Evolutionary conservation across 35 echinoderm and acorn worm species (phyloP).

Genomic region (Apostichopus californicus): DNA sequence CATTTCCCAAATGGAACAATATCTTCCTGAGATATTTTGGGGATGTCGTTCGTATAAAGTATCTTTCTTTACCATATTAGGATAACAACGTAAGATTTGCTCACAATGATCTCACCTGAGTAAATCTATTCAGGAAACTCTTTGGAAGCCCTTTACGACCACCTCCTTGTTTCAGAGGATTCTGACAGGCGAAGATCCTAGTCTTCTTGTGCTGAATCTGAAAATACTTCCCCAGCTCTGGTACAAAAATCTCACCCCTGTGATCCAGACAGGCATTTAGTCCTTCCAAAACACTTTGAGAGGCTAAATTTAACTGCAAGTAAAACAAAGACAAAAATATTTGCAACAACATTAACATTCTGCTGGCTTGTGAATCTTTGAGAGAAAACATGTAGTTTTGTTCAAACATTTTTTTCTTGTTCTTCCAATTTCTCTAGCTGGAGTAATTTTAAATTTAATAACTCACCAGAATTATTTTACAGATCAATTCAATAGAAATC

Average conservation of each 20-base stretch:
- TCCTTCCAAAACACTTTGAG: constrained; percentile 93
- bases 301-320: constrained; percentile 92
- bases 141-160: constrained; percentile 92
- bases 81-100: too few species aligned
- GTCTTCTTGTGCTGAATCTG: constrained; percentile 85
- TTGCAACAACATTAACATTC: neutral
- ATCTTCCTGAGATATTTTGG: too few species aligned
- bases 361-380: too few species aligned
- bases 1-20: too few species aligned
- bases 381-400: too few species aligned
- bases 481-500: too few species aligned
- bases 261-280: constrained; percentile 98
- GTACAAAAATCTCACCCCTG: constrained; percentile 91
- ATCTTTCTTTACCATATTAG: too few species aligned
- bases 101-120: constrained; percentile 68
- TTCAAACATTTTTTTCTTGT: neutral
- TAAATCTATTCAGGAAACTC: constrained; percentile 94
- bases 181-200: constrained; percentile 96
- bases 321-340: constrained; percentile 29
- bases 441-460: too few species aligned
- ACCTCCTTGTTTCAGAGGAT: constrained; percentile 94
- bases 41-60: too few species aligned
- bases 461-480: too few species aligned
- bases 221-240: constrained; percentile 92
- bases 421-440: neutral